These are phyloP conservation scores for Gopherus evgoodei DNA, from an alignment of 2,113 vertebrate species.

Conservation along the genomic window DNA sequence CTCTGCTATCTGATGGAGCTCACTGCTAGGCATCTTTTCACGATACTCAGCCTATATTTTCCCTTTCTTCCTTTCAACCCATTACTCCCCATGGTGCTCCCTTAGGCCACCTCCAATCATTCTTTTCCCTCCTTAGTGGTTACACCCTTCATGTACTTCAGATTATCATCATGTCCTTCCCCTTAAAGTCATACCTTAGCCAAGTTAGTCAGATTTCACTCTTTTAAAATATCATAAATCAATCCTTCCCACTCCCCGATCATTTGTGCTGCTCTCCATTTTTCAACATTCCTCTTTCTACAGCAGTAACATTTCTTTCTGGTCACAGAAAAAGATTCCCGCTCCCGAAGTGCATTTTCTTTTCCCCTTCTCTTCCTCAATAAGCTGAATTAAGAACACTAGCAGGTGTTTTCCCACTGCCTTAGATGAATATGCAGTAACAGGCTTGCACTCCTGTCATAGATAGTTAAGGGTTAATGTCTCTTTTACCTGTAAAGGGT, in stretches of 20 bases:
- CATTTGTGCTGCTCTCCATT: not conserved
- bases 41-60: rapidly evolving
- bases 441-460: not conserved
- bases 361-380: not conserved
- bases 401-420: not conserved
- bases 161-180: not conserved
- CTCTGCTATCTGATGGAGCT: not conserved
- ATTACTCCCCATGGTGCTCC: not conserved
- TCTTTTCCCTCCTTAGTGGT: not conserved
- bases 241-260: not conserved
- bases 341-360: not conserved
- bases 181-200: not conserved
- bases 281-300: not conserved
- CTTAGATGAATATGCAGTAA: rapidly evolving
- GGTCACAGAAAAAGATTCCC: not conserved
- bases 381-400: rapidly evolving
- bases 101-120: not conserved
- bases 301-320: not conserved
- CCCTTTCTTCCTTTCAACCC: not conserved
- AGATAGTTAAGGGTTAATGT: too few relatives aligned
- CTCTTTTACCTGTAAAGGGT: too few relatives aligned
- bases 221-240: not conserved
- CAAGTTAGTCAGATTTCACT: not conserved
- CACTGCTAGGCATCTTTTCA: not conserved
- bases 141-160: not conserved